These are phyloP conservation scores for Origma solitaria DNA, from an alignment of 2,113 vertebrate species.

Conservation along the genomic window DNA sequence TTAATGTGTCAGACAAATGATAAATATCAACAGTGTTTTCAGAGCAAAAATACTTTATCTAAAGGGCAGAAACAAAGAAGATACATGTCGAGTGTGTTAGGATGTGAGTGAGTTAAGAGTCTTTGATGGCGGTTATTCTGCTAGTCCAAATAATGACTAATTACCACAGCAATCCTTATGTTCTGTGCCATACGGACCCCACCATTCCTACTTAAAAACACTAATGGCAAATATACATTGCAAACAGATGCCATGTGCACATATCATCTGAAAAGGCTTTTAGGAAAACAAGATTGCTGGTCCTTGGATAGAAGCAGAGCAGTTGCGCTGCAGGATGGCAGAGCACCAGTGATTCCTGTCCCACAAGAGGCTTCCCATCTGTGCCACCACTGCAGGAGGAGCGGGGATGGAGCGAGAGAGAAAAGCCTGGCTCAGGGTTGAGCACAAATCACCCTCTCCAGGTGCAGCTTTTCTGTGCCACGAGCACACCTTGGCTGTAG, in stretches of 20 bases:
- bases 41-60: background rate
- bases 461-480: background rate
- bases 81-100: background rate
- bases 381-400: conserved; percentile 6
- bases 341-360: background rate
- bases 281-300: conserved; percentile 40
- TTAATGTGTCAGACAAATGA: background rate
- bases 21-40: conserved; percentile 17
- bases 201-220: conserved; percentile 44
- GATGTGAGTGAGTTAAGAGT: conserved; percentile 43
- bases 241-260: conserved; percentile 58
- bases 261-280: conserved; percentile 42
- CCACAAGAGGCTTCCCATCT: background rate
- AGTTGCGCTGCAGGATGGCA: conserved; percentile 22
- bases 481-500: background rate
- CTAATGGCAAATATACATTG: conserved; percentile 59
- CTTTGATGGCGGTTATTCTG: conserved; percentile 44
- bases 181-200: conserved; percentile 54
- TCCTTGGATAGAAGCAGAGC: conserved; percentile 1
- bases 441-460: background rate
- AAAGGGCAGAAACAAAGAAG: conserved; percentile 21
- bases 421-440: background rate
- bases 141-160: conserved; percentile 66
- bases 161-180: conserved; percentile 56
- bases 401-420: background rate